These are phyloP conservation scores for Amblyteles armatorius DNA, from an alignment of 2,888 invertebrate genomes.

Conservation along the genomic window DNA sequence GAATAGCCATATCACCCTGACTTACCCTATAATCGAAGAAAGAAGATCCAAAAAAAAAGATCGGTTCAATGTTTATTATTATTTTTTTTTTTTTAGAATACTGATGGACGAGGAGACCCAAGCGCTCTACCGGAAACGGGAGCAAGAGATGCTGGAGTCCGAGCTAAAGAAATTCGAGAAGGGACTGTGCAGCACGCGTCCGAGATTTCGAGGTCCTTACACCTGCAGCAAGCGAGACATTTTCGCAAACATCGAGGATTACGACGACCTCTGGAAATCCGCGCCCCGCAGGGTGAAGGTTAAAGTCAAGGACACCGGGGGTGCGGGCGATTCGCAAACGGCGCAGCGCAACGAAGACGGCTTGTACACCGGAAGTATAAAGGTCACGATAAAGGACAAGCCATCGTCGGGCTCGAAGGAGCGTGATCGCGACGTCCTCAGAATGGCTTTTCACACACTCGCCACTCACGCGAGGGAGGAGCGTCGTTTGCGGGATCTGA, in stretches of 20 bases:
- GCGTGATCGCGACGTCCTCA: conserved; percentile 67
- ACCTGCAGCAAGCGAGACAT: conserved; percentile 69
- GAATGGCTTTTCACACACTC: conserved; percentile 72
- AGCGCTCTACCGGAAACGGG: conserved; percentile 71
- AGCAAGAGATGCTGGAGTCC: conserved; percentile 73
- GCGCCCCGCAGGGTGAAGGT: conserved; percentile 65
- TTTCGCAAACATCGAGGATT: conserved; percentile 72
- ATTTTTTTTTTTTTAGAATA: conserved; percentile 66
- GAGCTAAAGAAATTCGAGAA: conserved; percentile 77
- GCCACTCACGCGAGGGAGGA: conserved; percentile 71
- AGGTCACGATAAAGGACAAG: conserved; percentile 80
- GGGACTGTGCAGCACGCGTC: conserved; percentile 71
- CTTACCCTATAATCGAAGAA: no score
- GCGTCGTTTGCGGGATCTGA: conserved; percentile 73
- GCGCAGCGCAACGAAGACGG: conserved; percentile 33
- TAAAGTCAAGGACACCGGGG: conserved; percentile 55
- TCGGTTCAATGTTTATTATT: not conserved
- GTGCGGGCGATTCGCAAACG: not conserved
- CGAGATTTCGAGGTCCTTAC: conserved; percentile 74
- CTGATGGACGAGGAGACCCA: conserved; percentile 72
- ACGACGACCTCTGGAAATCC: conserved; percentile 74
- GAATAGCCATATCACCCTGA: no score
- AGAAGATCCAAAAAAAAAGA: not conserved
- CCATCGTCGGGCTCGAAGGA: conserved; percentile 65
- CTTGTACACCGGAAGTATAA: conserved; percentile 72